Conservation (phyloP, 1,140 invertebrate genomes). For the Triops cancriformis region DNA sequence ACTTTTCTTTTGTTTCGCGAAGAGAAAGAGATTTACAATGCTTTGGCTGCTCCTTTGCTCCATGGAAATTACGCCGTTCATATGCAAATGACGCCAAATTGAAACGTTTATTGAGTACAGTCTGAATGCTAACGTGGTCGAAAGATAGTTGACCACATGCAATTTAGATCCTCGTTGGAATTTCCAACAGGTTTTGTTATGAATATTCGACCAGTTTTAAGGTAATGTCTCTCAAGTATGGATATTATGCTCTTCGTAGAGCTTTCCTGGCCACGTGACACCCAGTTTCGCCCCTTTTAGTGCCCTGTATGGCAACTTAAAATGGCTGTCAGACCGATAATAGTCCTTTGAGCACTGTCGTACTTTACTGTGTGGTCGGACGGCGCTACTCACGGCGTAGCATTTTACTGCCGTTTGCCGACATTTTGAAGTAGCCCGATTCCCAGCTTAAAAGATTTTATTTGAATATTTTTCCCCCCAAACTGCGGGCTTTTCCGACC, state of each 20-base stretch:
- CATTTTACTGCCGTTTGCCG: not conserved
- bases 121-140: not conserved
- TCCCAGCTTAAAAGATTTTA: not conserved
- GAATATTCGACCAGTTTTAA: not conserved
- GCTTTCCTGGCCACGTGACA: not conserved
- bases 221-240: not conserved
- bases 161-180: not conserved
- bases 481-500: not conserved
- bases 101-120: not conserved
- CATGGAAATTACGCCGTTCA: not conserved
- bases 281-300: not conserved
- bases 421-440: not conserved
- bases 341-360: not conserved
- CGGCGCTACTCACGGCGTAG: not conserved
- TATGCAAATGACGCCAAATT: slow-evolving; percentile 2
- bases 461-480: not conserved
- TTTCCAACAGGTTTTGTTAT: not conserved
- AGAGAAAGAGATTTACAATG: not conserved
- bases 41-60: not conserved
- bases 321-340: not conserved
- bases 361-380: not conserved
- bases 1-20: not conserved
- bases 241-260: not conserved
- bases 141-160: not conserved
- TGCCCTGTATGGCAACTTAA: not conserved